Base-by-base conservation (phyloP, 2,797 vertebrate genomes). In the Coracias cyanogaster region DNA sequence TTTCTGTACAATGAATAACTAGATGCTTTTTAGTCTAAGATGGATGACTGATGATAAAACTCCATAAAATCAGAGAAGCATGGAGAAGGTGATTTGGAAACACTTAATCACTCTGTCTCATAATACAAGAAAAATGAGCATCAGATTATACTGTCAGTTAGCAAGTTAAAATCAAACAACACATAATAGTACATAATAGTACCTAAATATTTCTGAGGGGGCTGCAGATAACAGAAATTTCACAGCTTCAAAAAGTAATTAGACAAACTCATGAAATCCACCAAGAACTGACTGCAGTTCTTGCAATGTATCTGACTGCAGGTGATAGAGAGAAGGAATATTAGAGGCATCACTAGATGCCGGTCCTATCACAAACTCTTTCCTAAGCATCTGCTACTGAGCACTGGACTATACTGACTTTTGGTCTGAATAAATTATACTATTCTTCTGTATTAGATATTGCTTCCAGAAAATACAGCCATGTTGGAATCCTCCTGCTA, bases 131-230 rank as follows among this genome's bases (percentile, higher is more conserved):
- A 94, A 85, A 95, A 81, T 65, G 45, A 69, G 70, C 52, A 76
- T 84, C 77, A 69, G 66, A 90, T 91, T 72, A 72, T 93, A 88
- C 93, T 95, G 80, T 94, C 77, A 94, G 66, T 65, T 65, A 92
- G 37, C 72, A 94, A 93, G 82, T 90, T 94, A 86, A 93, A 96
- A 86, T 95, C 80, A 90, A 93, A 89, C 55, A 93, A 77, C 51
- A 61, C 65, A 60, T 90, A 90, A 93, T 71, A 92, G 57, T 90
- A 83, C 52, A 80, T 90, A 91, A 92, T 89, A 39, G 33, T 76
- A 73, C 71, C 41, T 89, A 71, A 92, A 70, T 88, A 83, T 79
- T 66, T 96, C 62, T n/a, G 58, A 73, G 80, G 66, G 62, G 80
- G 49, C 15, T 86, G 54, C 65, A 81, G 82, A 65, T 83, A 93